Base-by-base conservation (phyloP, 2,888 invertebrate species). In the Lithophane leautieri region DNA sequence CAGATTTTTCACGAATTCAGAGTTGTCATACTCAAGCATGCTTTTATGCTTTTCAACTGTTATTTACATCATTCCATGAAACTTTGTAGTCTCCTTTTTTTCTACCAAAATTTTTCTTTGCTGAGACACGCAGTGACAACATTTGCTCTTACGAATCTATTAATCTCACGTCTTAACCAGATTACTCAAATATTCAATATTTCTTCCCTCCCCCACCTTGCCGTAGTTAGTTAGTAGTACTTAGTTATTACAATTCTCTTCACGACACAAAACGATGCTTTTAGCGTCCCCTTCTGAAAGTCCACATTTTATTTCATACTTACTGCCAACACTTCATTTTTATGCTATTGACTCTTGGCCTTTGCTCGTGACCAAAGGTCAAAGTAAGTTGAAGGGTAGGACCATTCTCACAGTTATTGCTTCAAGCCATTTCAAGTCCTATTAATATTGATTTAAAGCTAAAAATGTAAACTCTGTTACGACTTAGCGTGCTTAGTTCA, bases 271-370 rank as follows among this genome's bases (percentile, higher is more conserved):
- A 75, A 83, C 75, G 72, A 70, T 40, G 75, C 79, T 68, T 79
- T 73, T 79, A 83, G 68, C 73, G 62, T n/a, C 44, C 52, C 19
- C 4, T 69, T 54, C 69, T 47, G 61, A 79, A 56, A 63, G 58
- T 62, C 28, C 34, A 40, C 80, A 54, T 72, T 85, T 81, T 67
- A 76, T 78, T 76, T 73, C 81, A 75, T 73, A 78, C 52, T 73
- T 66, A 79, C 54, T 22, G 44, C n/a, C 44, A 66, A 58, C 70
- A 74, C 71, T 84, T 78, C 56, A 73, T 72, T 84, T 85, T 74
- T 76, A 85, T 76, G 60, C 22, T 71, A 72, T 79, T 86, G 83
- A 82, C 83, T 61, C 28, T 28, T 70, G 79, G 52, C 83, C 79
- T 83, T 80, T 80, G 42, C 14, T 12, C 28, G 62, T 71, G 63